phyloP scores from a whole-genome alignment of 2,797 vertebrate genomes.

The Malurus splendens region DNA sequence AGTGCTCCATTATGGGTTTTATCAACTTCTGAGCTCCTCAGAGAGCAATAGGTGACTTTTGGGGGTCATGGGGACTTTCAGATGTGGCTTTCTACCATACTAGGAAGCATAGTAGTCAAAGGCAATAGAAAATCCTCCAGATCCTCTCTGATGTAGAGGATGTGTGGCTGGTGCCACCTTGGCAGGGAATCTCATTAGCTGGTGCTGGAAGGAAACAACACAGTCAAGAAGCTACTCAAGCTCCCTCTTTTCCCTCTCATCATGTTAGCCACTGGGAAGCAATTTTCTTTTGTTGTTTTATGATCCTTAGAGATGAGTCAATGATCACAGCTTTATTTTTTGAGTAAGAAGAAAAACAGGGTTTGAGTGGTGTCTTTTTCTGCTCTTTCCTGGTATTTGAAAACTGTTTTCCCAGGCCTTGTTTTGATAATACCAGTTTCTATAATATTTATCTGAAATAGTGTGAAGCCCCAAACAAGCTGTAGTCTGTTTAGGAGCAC shows the following conservation, averaged over 20 bases:
- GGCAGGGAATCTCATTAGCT: neutral
- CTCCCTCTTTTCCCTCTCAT: neutral
- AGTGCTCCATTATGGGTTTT: neutral
- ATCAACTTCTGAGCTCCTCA: neutral
- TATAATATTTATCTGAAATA: neutral
- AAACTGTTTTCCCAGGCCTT: neutral
- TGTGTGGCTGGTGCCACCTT: neutral
- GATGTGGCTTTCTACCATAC: neutral
- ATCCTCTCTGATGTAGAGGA: neutral
- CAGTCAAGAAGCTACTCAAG: neutral
- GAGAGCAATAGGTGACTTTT: neutral
- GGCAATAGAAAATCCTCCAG: neutral
- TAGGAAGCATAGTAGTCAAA: neutral
- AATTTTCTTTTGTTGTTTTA: constrained; percentile 13
- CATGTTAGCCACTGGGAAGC: neutral
- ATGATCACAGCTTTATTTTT: neutral
- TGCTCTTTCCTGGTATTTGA: neutral
- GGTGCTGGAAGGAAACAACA: neutral
- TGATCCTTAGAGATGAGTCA: neutral
- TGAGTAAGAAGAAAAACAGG: neutral
- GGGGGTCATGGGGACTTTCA: neutral
- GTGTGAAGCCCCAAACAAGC: neutral
- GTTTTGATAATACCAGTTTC: neutral
- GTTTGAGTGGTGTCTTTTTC: accelerated
- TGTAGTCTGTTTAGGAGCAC: neutral